These are phyloP conservation scores for Chamaea fasciata DNA, from an alignment of 2,113 vertebrate species.

Conservation along the genomic window DNA sequence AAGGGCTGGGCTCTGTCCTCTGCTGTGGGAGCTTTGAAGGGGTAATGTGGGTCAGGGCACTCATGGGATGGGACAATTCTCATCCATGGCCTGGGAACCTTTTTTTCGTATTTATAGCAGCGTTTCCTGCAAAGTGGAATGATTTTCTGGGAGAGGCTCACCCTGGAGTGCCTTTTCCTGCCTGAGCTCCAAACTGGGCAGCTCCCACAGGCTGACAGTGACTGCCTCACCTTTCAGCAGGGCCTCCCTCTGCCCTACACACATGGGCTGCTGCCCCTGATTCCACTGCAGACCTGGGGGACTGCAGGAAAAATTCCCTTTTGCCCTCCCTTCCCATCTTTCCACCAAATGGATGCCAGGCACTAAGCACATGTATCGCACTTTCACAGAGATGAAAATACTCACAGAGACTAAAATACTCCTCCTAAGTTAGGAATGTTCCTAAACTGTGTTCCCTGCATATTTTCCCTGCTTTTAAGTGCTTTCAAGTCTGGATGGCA, in stretches of 20 bases:
- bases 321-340: neutral
- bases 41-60: neutral
- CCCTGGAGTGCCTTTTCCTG: neutral
- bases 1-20: neutral
- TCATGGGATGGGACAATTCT: neutral
- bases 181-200: no score
- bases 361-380: rapidly evolving
- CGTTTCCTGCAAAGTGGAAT: neutral
- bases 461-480: neutral
- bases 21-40: neutral
- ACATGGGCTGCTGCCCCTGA: rapidly evolving
- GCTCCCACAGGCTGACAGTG: neutral
- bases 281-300: neutral
- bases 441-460: neutral
- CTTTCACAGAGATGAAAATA: neutral
- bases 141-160: neutral
- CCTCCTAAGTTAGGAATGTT: neutral
- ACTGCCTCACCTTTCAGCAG: neutral
- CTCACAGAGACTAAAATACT: neutral
- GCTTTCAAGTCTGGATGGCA: rapidly evolving
- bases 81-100: neutral
- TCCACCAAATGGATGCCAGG: neutral
- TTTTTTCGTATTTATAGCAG: neutral
- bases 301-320: neutral
- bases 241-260: neutral